Evolutionary conservation across 92 coral and sea anemone species (phyloP).

Genomic region (Palythoa caribaeorum): DNA sequence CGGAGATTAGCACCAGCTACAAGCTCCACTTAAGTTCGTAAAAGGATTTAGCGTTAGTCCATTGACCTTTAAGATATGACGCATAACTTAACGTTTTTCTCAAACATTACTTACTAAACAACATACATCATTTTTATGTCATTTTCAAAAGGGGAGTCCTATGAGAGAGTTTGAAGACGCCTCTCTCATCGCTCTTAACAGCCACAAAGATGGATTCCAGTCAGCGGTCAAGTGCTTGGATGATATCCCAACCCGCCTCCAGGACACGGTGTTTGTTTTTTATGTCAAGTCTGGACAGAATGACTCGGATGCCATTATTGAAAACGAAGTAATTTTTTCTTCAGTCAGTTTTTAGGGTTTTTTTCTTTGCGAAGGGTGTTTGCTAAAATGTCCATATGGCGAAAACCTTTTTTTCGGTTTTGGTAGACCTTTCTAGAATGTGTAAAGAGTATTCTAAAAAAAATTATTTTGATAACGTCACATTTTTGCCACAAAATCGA

Average conservation of each 20-base stretch:
- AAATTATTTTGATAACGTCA: no score
- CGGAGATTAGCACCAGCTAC: no score
- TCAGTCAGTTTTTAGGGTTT: background rate
- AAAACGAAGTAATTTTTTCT: conserved; percentile 66
- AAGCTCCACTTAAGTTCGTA: no score
- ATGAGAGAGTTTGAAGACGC: conserved; percentile 79
- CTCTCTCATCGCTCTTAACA: conserved; percentile 74
- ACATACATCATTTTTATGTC: background rate
- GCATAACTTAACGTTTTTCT: no score
- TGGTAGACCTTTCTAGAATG: no score
- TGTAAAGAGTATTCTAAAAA: no score
- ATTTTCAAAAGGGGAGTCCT: conserved; percentile 72
- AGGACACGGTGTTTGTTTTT: conserved; percentile 91
- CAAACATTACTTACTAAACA: background rate
- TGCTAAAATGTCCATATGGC: no score
- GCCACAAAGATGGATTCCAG: conserved; percentile 67
- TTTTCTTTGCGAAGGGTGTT: background rate
- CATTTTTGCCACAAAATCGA: no score
- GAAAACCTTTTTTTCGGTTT: no score
- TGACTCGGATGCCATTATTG: conserved; percentile 82
- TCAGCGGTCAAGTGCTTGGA: conserved; percentile 85
- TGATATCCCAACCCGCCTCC: conserved; percentile 86
- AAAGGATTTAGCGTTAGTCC: no score
- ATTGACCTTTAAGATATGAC: no score
- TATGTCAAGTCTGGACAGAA: conserved; percentile 93